Conservation (phyloP, 1,140 invertebrate species). For the Meloidogyne hapla region DNA sequence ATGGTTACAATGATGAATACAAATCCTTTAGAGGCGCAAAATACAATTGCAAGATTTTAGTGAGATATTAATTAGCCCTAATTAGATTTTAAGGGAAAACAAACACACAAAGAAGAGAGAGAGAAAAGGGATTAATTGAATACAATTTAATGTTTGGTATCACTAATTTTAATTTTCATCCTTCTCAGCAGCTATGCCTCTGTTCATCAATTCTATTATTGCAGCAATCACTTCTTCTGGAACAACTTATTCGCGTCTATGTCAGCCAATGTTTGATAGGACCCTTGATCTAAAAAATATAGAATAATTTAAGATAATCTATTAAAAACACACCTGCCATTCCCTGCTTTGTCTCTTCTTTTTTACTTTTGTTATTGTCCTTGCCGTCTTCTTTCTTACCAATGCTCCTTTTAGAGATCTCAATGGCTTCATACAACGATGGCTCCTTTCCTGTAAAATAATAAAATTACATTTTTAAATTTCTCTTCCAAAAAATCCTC, state of each 20-base stretch:
- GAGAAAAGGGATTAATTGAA: background rate
- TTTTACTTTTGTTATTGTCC: background rate
- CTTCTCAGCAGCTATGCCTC: background rate
- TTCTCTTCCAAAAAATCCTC: background rate
- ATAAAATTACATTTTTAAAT: background rate
- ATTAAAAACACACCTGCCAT: background rate
- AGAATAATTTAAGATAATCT: background rate
- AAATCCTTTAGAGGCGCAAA: background rate
- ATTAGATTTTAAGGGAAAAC: too few relatives aligned
- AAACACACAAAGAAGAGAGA: background rate
- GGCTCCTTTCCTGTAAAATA: background rate
- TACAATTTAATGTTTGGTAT: background rate
- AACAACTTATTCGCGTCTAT: background rate
- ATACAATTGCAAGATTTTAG: background rate
- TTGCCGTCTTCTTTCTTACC: background rate
- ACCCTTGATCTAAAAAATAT: background rate
- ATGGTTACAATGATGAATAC: too few relatives aligned
- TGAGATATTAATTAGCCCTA: too few relatives aligned
- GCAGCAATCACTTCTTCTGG: background rate
- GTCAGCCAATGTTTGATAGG: background rate
- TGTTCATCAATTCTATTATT: background rate
- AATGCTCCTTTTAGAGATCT: background rate
- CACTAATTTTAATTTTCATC: background rate
- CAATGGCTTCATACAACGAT: background rate
- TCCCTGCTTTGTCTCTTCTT: background rate